Evolutionary conservation across 2,888 invertebrate species (phyloP).

Genomic region (Apotomis betuletana): DNA sequence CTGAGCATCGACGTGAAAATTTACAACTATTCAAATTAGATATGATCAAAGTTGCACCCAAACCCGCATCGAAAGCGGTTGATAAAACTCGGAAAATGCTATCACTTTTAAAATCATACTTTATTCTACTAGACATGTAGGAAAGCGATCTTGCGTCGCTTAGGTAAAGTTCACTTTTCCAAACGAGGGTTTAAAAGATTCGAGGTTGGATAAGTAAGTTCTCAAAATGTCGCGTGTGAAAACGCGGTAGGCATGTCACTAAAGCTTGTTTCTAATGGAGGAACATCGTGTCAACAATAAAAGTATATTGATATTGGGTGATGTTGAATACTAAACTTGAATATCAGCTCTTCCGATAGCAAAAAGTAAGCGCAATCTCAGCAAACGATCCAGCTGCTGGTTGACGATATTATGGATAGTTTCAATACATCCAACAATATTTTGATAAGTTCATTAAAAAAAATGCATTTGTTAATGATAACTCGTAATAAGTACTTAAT

Average conservation of each 20-base stretch:
- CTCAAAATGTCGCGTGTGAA: conserved; percentile 1
- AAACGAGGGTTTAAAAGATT: neutral
- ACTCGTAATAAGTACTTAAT: too few relatives aligned
- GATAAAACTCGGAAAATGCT: neutral
- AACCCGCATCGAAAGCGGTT: conserved; percentile 4
- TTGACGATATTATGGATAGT: too few relatives aligned
- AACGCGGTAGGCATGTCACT: conserved; percentile 15
- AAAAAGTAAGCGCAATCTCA: too few relatives aligned
- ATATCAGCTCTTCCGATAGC: neutral
- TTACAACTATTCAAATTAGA: conserved; percentile 38
- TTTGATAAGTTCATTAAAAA: too few relatives aligned
- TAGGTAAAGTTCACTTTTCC: neutral
- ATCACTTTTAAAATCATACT: neutral
- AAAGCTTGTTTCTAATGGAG: conserved; percentile 6
- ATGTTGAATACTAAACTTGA: conserved; percentile 13
- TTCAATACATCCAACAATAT: too few relatives aligned
- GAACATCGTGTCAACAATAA: conserved; percentile 19
- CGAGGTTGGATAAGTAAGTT: neutral
- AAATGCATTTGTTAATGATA: too few relatives aligned
- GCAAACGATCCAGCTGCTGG: too few relatives aligned
- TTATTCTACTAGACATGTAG: too few relatives aligned
- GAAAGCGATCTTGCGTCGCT: neutral
- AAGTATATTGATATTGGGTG: conserved; percentile 24
- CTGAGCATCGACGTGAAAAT: conserved; percentile 11
- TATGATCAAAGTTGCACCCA: conserved; percentile 30